Percentiles rank a stretch among this genome's conserved stretches.
phyloP scores from a whole-genome alignment of 2,113 vertebrate species.

The Eulacestoma nigropectus region DNA sequence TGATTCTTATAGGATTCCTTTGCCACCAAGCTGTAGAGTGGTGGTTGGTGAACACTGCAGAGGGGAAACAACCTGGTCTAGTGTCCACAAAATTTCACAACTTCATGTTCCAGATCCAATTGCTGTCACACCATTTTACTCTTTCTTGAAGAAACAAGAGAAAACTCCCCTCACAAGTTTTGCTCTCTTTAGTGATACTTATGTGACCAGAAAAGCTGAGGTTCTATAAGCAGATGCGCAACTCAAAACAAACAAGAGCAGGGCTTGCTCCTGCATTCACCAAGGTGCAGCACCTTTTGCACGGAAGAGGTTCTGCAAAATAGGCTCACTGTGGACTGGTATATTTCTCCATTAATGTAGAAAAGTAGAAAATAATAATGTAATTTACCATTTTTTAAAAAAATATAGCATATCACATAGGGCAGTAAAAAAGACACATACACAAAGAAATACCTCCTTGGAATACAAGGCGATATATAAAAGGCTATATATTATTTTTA shows the following conservation, averaged over 20 bases:
- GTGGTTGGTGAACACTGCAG: accelerated
- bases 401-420: neutral
- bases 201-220: neutral
- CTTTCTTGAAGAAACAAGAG: neutral
- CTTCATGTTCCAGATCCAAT: neutral
- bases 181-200: neutral
- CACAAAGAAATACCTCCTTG: neutral
- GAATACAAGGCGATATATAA: neutral
- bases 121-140: neutral
- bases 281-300: neutral
- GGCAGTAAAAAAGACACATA: neutral
- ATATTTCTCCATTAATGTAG: neutral
- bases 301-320: neutral
- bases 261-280: neutral
- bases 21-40: neutral
- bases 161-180: neutral
- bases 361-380: neutral
- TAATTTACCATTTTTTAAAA: neutral
- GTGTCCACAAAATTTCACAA: neutral
- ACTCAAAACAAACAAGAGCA: neutral
- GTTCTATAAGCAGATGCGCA: neutral
- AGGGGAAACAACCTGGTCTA: neutral
- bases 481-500: neutral
- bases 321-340: neutral
- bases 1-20: neutral